phyloP scores from a whole-genome alignment of 30 jellyfish, hydroid and myxozoan species.

The Haliclystus octoradiatus region DNA sequence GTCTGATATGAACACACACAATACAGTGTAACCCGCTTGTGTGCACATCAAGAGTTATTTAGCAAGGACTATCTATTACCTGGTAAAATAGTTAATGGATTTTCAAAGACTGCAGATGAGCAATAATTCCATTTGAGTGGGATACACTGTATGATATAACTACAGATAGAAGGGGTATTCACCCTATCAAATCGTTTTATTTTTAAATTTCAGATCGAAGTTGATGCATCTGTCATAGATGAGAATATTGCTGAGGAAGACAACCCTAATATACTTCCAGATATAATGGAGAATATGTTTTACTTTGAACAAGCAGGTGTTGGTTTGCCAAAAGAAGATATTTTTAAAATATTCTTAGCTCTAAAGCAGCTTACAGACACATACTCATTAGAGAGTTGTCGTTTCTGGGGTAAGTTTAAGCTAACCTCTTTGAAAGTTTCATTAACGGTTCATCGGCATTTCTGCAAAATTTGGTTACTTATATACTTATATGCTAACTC shows the following conservation, averaged over 20 bases:
- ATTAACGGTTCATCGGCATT: background rate
- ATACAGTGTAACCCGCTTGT: too few species aligned
- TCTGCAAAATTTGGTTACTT: background rate
- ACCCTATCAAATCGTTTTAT: too few species aligned
- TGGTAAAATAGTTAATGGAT: too few species aligned
- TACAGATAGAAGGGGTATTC: too few species aligned
- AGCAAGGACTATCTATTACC: too few species aligned
- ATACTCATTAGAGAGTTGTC: slow-evolving; percentile 50
- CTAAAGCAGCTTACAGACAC: slow-evolving; percentile 73
- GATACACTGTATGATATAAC: too few species aligned
- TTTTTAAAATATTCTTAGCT: slow-evolving; percentile 69
- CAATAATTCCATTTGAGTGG: too few species aligned
- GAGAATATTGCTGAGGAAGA: slow-evolving; percentile 65
- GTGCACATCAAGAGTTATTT: too few species aligned
- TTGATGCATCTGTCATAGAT: slow-evolving; percentile 36
- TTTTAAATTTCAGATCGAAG: slow-evolving; percentile 27
- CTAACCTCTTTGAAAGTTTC: too few species aligned
- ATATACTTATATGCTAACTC: too few species aligned
- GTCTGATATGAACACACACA: too few species aligned
- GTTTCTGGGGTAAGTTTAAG: slow-evolving; percentile 81
- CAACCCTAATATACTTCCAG: slow-evolving; percentile 55
- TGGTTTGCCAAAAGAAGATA: slow-evolving; percentile 91
- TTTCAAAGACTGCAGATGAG: too few species aligned
- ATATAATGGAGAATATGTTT: slow-evolving; percentile 66
- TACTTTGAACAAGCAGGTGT: slow-evolving; percentile 93